Base-by-base conservation (phyloP, 2,888 invertebrate species). In the Palloptera scutellata region DNA sequence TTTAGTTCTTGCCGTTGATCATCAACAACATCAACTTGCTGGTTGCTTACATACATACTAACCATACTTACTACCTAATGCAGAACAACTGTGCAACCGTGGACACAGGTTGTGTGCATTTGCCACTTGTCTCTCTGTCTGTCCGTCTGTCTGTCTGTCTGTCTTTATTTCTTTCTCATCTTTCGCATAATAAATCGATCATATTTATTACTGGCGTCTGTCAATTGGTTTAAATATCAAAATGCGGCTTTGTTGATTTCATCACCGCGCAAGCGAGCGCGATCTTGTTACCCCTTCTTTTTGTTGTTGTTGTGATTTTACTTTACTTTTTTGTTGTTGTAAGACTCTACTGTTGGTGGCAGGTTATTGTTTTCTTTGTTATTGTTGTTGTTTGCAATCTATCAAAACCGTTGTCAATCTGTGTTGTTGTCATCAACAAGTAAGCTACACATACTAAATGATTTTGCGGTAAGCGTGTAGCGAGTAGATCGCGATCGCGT, bases 101-200 rank as follows among this genome's bases (percentile, higher is more conserved):
- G 30, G n/a, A n/a, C n/a, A n/a, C n/a, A n/a, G n/a, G n/a, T n/a
- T 17, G 48, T 51, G 30, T 20, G 13, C 48, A 43, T n/a, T 59
- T 43, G 9, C 15, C 13, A 10, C 15, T n/a, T 53, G 17, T 53
- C 1, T 8, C 30, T 55, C 17, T 1, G 40, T 6, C 30, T 30
- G 11, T 51, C 13, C 15, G n/a, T 48, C 5, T 13, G 11, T 19
- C 51, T 12, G 30, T 51, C 42, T 19, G n/a, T n/a, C 30, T 30
- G 11, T 51, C 13, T 30, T 30, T 48, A 12, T 13, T 15, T 19
- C 51, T 12, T 43, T 51, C 42, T 19, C 60, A 20, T 41, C 48
- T 60, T 43, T 69, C 76, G 77, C 74, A 79, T 77, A 79, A 79
- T 79, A 79, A 80, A 79, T 80, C 79, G 81, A 80, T 79, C 80